phyloP scores from a whole-genome alignment of 2,888 invertebrate species.

The Gnatocerus cornutus region DNA sequence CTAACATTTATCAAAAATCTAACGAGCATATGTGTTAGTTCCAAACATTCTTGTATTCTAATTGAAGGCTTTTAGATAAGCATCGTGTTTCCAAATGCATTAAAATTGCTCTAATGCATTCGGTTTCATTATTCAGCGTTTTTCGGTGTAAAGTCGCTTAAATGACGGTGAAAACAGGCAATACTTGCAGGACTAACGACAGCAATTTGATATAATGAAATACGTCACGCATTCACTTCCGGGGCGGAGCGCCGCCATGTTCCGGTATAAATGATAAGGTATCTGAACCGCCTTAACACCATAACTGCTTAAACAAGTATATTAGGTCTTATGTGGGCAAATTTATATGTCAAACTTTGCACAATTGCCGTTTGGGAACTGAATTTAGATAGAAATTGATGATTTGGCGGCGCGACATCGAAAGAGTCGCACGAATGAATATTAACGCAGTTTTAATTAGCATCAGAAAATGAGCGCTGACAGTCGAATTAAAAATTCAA shows the following conservation, averaged over 20 bases:
- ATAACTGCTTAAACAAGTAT: slow-evolving; percentile 52
- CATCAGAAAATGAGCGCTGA: slow-evolving; percentile 61
- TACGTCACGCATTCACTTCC: slow-evolving; percentile 67
- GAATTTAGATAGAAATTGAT: neutral
- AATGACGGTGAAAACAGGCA: slow-evolving; percentile 9
- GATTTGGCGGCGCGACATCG: too few species aligned
- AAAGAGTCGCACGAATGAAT: slow-evolving; percentile 46
- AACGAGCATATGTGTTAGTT: slow-evolving; percentile 8
- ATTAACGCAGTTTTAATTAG: slow-evolving; percentile 63
- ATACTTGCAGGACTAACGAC: slow-evolving; percentile 23
- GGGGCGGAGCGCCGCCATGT: slow-evolving; percentile 68
- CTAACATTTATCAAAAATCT: slow-evolving; percentile 1
- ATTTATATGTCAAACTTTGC: slow-evolving; percentile 9
- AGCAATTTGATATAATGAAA: slow-evolving; percentile 53
- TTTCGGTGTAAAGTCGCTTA: neutral
- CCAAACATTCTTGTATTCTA: slow-evolving; percentile 30
- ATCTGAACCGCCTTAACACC: slow-evolving; percentile 66
- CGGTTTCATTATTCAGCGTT: neutral
- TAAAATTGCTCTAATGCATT: slow-evolving; percentile 21
- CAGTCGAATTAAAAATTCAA: slow-evolving; percentile 68
- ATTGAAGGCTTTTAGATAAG: slow-evolving; percentile 31
- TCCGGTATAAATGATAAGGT: slow-evolving; percentile 64
- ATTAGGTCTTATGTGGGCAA: slow-evolving; percentile 40
- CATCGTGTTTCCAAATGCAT: slow-evolving; percentile 36
- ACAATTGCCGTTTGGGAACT: slow-evolving; percentile 1